Base-by-base conservation (phyloP, 1,140 invertebrate species). In the Drosophila baimaii region DNA sequence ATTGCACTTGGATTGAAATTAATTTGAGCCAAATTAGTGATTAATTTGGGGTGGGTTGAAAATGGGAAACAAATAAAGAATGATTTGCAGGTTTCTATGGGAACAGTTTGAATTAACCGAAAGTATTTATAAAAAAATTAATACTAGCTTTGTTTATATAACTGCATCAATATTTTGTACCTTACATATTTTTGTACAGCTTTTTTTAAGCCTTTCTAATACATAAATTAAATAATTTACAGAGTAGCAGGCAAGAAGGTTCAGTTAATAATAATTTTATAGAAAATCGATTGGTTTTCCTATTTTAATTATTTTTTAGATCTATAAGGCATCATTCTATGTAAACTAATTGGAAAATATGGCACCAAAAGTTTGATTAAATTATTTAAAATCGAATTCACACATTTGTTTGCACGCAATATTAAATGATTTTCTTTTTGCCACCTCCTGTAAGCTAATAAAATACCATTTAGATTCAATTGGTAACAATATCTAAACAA, bases 391-490 rank as follows among this genome's bases (percentile, higher is more conserved):
- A 66, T 37, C 10, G 12, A 65, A 35, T 66, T 69, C 21, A 35
- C 65, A 52, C 35, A 19, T 23, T 31, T 41, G 15, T 23, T 39
- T 1, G n/a, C 46, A 17, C 55, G 23, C 25, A 27, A 35, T 21
- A 19, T 27, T 35, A 33, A 66, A 54, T 17, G 13, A 15, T 33
- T 51, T 62, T 33, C 44, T 62, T 23, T 13, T n/a, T 13, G 3
- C 10, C 54, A 37, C 56, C 49, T 41, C 54, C 9, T 61, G 65
- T 79, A 61, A 69, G 39, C 58, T 52, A 62, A 65, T 78, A 55
- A 52, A 74, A 65, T 63, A 23, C 65, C 62, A 61, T 47, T 49
- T 51, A 46, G 35, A 43, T 73, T 66, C 37, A 39, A 71, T 69
- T 74, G 51, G 63, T 44, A 74, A 56, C 55, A 59, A 52, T 78